phyloP scores from a whole-genome alignment of 2,797 vertebrate genomes.

The Mormyrops attenuatus region DNA sequence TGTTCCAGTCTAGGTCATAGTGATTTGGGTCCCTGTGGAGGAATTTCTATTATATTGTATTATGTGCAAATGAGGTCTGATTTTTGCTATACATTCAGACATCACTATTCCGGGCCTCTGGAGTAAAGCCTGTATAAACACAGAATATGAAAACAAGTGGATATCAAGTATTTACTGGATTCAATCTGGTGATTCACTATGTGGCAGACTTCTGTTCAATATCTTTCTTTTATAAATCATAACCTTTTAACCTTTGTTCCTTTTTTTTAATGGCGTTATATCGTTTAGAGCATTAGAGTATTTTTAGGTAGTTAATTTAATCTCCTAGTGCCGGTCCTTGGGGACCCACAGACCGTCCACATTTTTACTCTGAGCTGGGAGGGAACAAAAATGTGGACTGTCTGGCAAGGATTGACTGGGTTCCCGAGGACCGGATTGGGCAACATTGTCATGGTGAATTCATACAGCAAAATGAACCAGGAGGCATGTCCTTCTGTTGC shows the following conservation, averaged over 20 bases:
- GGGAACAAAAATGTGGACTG: background rate
- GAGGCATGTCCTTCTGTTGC: constrained; percentile 7
- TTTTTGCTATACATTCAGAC: background rate
- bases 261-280: background rate
- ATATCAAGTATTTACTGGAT: background rate
- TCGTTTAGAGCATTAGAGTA: background rate
- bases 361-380: background rate
- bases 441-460: background rate
- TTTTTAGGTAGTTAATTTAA: background rate
- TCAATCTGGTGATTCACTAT: background rate
- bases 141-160: background rate
- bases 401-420: background rate
- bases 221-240: background rate
- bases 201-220: background rate
- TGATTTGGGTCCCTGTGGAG: background rate
- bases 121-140: background rate
- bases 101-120: background rate
- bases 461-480: background rate
- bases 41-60: background rate
- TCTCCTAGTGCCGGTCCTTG: background rate
- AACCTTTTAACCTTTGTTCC: background rate
- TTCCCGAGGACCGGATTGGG: background rate
- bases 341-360: background rate
- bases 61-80: background rate
- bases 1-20: background rate